A percentile compares a stretch with the other conserved stretches of the same genome.
Evolutionary conservation across 2,113 vertebrate genomes (phyloP).

Genomic region (Zootoca vivipara): DNA sequence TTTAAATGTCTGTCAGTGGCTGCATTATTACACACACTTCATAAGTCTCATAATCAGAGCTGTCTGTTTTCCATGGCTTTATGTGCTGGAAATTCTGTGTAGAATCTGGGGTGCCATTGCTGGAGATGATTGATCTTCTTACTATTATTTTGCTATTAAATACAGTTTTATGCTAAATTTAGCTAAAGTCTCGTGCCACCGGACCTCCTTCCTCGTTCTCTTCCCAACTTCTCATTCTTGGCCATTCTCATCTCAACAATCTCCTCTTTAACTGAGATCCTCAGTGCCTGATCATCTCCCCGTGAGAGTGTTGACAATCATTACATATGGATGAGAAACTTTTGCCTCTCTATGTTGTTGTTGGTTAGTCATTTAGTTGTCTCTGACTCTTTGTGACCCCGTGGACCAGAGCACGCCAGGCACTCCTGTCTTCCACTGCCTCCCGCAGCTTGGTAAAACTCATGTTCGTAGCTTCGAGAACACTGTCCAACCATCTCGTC

Average conservation of each 20-base stretch:
- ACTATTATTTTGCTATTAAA: neutral
- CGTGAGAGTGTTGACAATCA: neutral
- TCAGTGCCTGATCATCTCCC: neutral
- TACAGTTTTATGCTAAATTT: neutral
- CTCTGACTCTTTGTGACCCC: too few species aligned
- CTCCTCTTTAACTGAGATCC: neutral
- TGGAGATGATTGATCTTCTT: neutral
- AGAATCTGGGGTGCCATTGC: neutral
- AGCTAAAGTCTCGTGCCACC: neutral
- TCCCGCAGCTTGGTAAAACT: too few species aligned
- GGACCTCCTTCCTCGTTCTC: too few species aligned
- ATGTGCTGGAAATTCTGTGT: neutral
- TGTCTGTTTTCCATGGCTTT: slow-evolving; percentile 16
- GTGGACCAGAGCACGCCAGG: too few species aligned
- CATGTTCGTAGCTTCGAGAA: too few species aligned
- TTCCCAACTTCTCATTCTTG: neutral
- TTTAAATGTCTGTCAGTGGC: slow-evolving; percentile 19
- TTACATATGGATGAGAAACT: neutral
- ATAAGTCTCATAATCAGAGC: slow-evolving; percentile 28
- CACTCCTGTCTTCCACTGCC: too few species aligned
- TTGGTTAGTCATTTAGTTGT: too few species aligned
- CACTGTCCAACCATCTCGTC: too few species aligned
- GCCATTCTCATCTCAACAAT: neutral
- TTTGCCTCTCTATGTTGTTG: too few species aligned
- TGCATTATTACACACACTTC: slow-evolving; percentile 27